These are phyloP conservation scores for Papilio aristodemus DNA, from an alignment of 1,140 invertebrate species.

Conservation along the genomic window DNA sequence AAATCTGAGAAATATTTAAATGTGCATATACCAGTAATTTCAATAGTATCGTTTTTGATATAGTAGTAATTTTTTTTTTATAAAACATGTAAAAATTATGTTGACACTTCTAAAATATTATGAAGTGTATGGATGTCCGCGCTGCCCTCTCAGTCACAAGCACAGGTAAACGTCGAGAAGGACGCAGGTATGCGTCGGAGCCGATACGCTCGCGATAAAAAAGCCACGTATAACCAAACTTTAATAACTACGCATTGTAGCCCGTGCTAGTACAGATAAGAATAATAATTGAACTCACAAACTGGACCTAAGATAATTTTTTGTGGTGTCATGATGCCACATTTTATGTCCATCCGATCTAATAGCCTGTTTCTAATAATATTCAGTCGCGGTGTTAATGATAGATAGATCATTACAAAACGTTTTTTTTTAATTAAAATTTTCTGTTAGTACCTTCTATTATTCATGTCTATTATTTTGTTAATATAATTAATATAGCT, in stretches of 20 bases:
- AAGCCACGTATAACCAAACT: conserved; percentile 65
- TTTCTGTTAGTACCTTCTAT: neutral
- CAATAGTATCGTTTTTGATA: too few species aligned
- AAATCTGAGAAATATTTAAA: neutral
- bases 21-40: neutral
- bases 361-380: conserved; percentile 31
- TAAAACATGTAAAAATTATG: conserved; percentile 17
- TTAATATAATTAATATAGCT: too few species aligned
- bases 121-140: conserved; percentile 44
- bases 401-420: conserved; percentile 6
- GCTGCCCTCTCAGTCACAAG: conserved; percentile 60
- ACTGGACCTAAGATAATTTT: conserved; percentile 48
- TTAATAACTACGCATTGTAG: conserved; percentile 70
- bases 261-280: conserved; percentile 55
- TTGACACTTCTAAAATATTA: conserved; percentile 39
- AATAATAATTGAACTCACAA: conserved; percentile 61
- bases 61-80: too few species aligned
- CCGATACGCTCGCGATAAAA: conserved; percentile 52
- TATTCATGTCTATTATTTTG: neutral
- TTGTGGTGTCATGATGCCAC: conserved; percentile 39
- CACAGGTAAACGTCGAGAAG: conserved; percentile 68
- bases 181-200: conserved; percentile 67
- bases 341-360: conserved; percentile 42
- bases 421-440: neutral
- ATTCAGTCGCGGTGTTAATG: neutral